Evolutionary conservation across 2,113 vertebrate species (phyloP).

Genomic region (Turdus rufiventris): DNA sequence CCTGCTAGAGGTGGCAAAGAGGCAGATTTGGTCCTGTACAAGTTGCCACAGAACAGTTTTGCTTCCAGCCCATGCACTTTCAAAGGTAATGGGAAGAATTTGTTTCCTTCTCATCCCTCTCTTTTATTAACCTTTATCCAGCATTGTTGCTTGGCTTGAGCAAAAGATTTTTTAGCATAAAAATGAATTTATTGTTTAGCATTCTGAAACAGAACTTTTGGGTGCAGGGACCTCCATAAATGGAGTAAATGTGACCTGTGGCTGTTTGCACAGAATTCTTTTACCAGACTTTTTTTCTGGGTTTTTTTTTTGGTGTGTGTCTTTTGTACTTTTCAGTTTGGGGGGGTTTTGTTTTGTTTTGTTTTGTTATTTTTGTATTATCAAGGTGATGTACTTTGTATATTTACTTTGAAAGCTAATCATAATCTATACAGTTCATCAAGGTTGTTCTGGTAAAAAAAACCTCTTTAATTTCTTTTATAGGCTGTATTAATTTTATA

Average conservation of each 20-base stretch:
- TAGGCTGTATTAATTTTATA: neutral
- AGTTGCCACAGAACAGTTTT: neutral
- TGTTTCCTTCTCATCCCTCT: neutral
- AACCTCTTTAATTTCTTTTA: neutral
- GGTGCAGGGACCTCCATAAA: neutral
- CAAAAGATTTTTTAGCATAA: neutral
- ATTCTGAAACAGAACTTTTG: neutral
- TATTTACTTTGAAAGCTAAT: neutral
- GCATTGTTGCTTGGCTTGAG: neutral
- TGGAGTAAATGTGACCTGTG: neutral
- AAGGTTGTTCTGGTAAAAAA: neutral
- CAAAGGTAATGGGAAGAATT: neutral
- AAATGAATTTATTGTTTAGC: neutral
- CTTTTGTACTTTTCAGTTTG: neutral
- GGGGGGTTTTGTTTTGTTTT: neutral
- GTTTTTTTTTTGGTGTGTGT: neutral
- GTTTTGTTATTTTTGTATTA: neutral
- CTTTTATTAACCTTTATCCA: neutral
- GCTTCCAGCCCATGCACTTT: neutral
- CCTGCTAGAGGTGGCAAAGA: neutral
- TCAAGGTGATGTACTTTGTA: neutral
- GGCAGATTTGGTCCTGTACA: neutral
- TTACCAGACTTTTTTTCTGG: neutral
- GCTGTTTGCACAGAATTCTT: neutral
- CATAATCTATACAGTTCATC: neutral